phyloP scores from a whole-genome alignment of 2,888 invertebrate species.

The Bedellia somnulentella region DNA sequence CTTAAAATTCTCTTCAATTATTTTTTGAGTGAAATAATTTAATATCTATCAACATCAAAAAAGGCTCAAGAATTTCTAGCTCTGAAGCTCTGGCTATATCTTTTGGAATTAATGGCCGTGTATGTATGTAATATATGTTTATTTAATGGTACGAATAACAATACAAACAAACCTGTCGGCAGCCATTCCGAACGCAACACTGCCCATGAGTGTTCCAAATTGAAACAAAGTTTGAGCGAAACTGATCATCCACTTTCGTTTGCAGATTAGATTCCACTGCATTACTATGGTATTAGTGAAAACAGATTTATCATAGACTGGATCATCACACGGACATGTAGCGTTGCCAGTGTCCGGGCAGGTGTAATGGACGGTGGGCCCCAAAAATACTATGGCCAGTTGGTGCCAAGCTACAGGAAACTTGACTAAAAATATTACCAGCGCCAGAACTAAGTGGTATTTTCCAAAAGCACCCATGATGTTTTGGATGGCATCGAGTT shows the following conservation, averaged over 20 bases:
- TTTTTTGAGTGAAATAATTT: too few species aligned
- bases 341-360: conserved; percentile 24
- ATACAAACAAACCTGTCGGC: conserved; percentile 64
- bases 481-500: not conserved
- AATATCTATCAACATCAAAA: too few species aligned
- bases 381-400: conserved; percentile 23
- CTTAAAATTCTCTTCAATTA: too few species aligned
- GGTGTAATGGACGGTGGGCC: conserved; percentile 16
- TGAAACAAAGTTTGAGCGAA: conserved; percentile 73
- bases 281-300: conserved; percentile 70
- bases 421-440: conserved; percentile 13
- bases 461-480: conserved; percentile 25
- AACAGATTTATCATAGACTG: conserved; percentile 61
- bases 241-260: conserved; percentile 63
- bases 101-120: too few species aligned
- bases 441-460: conserved; percentile 21
- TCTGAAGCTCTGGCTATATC: too few species aligned
- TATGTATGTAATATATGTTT: too few species aligned
- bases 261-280: conserved; percentile 75
- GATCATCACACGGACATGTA: conserved; percentile 50
- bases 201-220: conserved; percentile 72
- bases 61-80: too few species aligned
- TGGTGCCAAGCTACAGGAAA: conserved; percentile 23
- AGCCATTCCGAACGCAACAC: conserved; percentile 68
- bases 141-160: too few species aligned